These are phyloP conservation scores for Chaetops frenatus DNA, from an alignment of 2,113 vertebrate genomes.

Conservation along the genomic window DNA sequence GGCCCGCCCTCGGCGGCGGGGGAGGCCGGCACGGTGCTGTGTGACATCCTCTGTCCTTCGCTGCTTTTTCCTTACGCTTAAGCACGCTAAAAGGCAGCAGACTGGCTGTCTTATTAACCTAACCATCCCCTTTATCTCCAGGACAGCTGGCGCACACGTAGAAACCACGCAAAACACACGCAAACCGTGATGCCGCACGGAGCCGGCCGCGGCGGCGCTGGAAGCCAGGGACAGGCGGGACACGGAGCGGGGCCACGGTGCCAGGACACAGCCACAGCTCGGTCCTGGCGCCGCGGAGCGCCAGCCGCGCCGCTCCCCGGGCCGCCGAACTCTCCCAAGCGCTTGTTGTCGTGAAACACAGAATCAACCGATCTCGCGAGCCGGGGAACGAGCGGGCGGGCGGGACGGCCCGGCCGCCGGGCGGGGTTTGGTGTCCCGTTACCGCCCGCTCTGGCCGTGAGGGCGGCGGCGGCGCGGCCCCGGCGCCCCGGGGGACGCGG, in stretches of 20 bases:
- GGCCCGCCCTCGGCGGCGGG: not conserved
- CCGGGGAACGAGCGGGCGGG: too few relatives aligned
- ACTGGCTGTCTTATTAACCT: not conserved
- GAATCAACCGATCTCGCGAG: not conserved
- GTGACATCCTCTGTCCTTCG: not conserved
- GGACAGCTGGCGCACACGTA: not conserved
- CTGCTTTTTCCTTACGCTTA: not conserved
- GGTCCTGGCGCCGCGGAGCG: not conserved
- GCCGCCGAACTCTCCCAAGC: not conserved
- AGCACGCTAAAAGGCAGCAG: not conserved
- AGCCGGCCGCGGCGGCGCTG: not conserved
- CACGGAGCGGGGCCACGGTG: too few relatives aligned
- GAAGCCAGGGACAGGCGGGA: not conserved
- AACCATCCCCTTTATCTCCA: not conserved
- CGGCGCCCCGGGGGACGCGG: not conserved
- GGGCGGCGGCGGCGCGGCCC: not conserved
- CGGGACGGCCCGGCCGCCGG: not conserved
- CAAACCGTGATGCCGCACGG: not conserved
- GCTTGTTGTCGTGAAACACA: not conserved
- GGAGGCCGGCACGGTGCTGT: too few relatives aligned
- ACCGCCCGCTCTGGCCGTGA: not conserved
- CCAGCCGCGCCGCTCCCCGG: not conserved
- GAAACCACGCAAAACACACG: not conserved
- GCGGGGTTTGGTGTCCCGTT: not conserved
- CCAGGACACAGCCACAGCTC: not conserved